Conservation (phyloP, 2,113 vertebrate species). For the Caranx ignobilis region DNA sequence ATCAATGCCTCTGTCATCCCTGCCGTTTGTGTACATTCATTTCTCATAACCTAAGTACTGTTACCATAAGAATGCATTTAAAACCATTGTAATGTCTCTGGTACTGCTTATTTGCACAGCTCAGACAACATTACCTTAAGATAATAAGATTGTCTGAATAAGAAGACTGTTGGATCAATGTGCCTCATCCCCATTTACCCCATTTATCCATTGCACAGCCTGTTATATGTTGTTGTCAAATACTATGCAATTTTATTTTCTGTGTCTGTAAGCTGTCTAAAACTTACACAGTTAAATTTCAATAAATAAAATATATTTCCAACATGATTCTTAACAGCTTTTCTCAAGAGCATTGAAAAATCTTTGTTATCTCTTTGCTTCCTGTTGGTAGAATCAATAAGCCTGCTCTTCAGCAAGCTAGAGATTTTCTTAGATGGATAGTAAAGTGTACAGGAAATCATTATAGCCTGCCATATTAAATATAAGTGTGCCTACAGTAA, state of each 20-base stretch:
- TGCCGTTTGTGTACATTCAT: slow-evolving; percentile 31
- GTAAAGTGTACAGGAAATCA: slow-evolving; percentile 63
- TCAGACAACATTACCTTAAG: slow-evolving; percentile 36
- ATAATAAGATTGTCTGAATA: slow-evolving; percentile 45
- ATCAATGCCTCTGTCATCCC: slow-evolving; percentile 38
- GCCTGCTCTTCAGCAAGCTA: slow-evolving; percentile 30
- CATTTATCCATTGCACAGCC: not conserved
- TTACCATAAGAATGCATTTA: slow-evolving; percentile 45
- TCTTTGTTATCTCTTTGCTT: slow-evolving; percentile 17
- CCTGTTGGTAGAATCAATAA: slow-evolving; percentile 64
- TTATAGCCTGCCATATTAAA: slow-evolving; percentile 51
- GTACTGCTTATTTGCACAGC: slow-evolving; percentile 27
- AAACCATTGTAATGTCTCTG: slow-evolving; percentile 27
- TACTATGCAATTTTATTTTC: not conserved
- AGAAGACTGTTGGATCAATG: slow-evolving; percentile 52
- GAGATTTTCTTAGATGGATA: slow-evolving; percentile 33
- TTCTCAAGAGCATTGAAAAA: not conserved
- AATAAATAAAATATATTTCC: not conserved
- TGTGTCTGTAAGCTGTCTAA: not conserved
- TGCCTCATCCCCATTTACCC: slow-evolving; percentile 10
- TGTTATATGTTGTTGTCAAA: not conserved
- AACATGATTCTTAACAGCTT: not conserved
- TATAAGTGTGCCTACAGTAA: slow-evolving; percentile 11
- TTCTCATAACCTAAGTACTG: slow-evolving; percentile 13
- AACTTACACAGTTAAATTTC: not conserved